Percentiles rank a stretch among this genome's conserved stretches.
Evolutionary conservation across 1,140 invertebrate species (phyloP).

Genomic region (Maniola jurtina): DNA sequence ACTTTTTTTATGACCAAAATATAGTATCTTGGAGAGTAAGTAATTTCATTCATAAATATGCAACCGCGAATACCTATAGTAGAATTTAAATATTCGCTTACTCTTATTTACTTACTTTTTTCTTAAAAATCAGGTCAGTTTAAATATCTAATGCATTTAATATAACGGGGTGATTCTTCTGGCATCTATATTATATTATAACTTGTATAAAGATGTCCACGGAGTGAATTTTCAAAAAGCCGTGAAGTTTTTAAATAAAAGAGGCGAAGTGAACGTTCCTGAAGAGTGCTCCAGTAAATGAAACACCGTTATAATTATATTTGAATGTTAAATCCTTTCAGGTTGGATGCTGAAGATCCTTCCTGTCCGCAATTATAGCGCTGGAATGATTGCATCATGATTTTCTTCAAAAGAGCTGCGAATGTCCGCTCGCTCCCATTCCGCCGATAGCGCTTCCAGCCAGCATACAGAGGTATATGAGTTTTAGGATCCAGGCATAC

Average conservation of each 20-base stretch:
- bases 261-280: conserved; percentile 17
- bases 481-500: neutral
- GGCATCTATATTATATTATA: neutral
- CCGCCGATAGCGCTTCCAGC: conserved; percentile 8
- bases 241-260: conserved; percentile 21
- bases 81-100: no score
- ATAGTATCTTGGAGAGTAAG: no score
- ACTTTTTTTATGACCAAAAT: no score
- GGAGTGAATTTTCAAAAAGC: conserved; percentile 19
- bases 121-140: no score
- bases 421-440: conserved; percentile 31
- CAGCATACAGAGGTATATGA: neutral
- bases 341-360: conserved; percentile 29
- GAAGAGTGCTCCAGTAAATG: conserved; percentile 28
- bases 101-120: no score
- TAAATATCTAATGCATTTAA: neutral
- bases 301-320: conserved; percentile 33
- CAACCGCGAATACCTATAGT: no score
- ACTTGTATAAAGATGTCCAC: conserved; percentile 21
- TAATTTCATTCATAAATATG: no score
- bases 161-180: neutral
- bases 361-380: conserved; percentile 36
- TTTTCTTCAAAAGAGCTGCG: conserved; percentile 37
- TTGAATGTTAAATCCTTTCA: conserved; percentile 35
- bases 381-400: conserved; percentile 38